Evolutionary conservation across 2,113 vertebrate species (phyloP).

Genomic region (Argyrosomus japonicus): DNA sequence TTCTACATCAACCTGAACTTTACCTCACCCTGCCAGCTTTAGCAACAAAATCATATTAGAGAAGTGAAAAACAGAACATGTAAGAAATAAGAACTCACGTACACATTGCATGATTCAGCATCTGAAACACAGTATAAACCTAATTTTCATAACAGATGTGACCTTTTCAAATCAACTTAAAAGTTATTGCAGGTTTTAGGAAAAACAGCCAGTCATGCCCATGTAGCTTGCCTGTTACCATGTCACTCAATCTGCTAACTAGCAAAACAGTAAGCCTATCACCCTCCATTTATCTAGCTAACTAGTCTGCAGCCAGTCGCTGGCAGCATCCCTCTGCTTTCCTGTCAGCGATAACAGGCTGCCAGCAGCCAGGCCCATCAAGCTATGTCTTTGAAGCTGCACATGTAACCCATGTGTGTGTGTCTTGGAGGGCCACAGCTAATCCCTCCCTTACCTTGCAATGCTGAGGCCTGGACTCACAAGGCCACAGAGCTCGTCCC

Average conservation of each 20-base stretch:
- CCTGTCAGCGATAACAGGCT: slow-evolving; percentile 64
- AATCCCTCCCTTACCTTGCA: slow-evolving; percentile 21
- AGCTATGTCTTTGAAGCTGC: slow-evolving; percentile 72
- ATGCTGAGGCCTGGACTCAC: slow-evolving; percentile 43
- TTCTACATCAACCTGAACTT: no score
- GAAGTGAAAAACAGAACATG: no score
- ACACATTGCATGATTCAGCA: no score
- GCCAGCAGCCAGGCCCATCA: slow-evolving; percentile 52
- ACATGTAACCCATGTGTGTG: slow-evolving; percentile 76
- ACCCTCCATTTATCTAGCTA: slow-evolving; percentile 24
- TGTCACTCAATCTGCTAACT: not conserved
- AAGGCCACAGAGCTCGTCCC: slow-evolving; percentile 53
- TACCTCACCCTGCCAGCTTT: no score
- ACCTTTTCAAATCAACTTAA: not conserved
- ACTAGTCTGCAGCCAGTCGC: slow-evolving; percentile 37
- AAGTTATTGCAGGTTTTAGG: not conserved
- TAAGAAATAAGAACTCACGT: no score
- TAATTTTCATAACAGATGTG: no score
- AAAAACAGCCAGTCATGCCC: not conserved
- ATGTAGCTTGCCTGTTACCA: not conserved
- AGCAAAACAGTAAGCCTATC: slow-evolving; percentile 10
- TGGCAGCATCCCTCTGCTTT: slow-evolving; percentile 50
- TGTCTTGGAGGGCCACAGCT: slow-evolving; percentile 35
- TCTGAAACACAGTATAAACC: no score
- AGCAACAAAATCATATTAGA: no score